These are phyloP conservation scores for Pseudomyrmex sp. DNA, from an alignment of 1,140 invertebrate genomes.

Conservation along the genomic window DNA sequence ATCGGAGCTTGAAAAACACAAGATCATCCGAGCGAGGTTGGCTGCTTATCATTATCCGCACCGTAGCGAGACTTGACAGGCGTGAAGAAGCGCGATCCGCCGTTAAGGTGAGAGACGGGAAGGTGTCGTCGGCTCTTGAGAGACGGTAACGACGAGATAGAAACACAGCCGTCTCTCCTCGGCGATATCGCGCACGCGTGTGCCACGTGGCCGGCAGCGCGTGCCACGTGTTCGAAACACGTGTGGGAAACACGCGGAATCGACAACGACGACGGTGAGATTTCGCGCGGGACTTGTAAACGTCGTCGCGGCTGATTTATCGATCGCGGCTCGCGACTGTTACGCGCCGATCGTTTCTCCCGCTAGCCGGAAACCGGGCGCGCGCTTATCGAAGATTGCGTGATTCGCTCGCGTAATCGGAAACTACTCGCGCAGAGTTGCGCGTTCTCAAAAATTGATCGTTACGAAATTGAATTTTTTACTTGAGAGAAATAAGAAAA, in stretches of 20 bases:
- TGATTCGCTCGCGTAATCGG: too few relatives aligned
- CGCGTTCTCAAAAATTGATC: not conserved
- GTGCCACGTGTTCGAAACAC: not conserved
- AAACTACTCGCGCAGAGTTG: not conserved
- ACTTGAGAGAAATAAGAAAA: not conserved
- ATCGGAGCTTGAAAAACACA: conserved; percentile 59
- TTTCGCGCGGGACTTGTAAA: conserved; percentile 42
- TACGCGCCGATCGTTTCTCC: conserved; percentile 27
- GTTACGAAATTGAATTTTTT: not conserved
- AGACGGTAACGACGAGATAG: conserved; percentile 36
- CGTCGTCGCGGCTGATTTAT: conserved; percentile 49
- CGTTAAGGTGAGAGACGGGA: conserved; percentile 68
- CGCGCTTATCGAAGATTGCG: not conserved
- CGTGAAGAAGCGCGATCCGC: conserved; percentile 72
- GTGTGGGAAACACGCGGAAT: not conserved
- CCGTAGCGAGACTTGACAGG: conserved; percentile 67
- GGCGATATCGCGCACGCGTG: conserved; percentile 62
- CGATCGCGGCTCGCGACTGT: conserved; percentile 31
- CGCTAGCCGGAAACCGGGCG: not conserved
- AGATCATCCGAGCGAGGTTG: conserved; percentile 27
- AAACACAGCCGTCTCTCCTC: not conserved
- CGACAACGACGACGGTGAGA: not conserved
- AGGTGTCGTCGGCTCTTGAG: conserved; percentile 66
- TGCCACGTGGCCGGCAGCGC: conserved; percentile 48
- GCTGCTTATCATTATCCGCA: conserved; percentile 66